Base-by-base conservation (phyloP, 2,797 vertebrate genomes). In the Tympanoctomys barrerae region DNA sequence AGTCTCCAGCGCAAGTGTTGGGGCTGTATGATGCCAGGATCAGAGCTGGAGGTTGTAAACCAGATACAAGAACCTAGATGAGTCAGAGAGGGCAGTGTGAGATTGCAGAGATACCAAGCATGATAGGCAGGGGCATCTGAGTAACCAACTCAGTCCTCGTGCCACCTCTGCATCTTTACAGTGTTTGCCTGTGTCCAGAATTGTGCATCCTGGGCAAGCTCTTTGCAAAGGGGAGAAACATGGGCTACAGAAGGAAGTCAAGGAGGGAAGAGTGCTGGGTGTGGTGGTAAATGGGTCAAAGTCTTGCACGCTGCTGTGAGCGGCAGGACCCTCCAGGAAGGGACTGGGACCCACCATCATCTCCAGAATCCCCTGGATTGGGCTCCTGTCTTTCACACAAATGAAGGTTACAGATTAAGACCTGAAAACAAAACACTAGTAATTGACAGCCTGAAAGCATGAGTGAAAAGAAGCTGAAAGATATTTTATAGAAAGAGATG, bases 111-210 rank as follows among this genome's bases (percentile, higher is more conserved):
- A 33, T 4, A 8, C 31, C 1, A 1, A 0, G 3, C 57, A 7
- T 8, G 5, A 11, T 4, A 7, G 39, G 11, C 0, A 12, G 13
- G 24, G 0, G 26, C 22, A 8, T 26, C 1, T 0, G 36, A 26
- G 46, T 4, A 26, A 3, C 26, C 12, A 26, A 6, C 24, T 8
- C 11, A 8, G 31, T 59, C 7, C 46, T 52, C 11, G 3, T 31
- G 28, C 22, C 46, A 42, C 62, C 82, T 28, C 9, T 31, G 0
- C 2, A 18, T 39, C 11, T 9, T 4, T 42, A 59, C 4, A 2
- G 8, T 12, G 21, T 14, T 52, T 18, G n/a, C 22, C 22, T 0
- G 54, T 2, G 39, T 6, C 52, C 59, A 26, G 13, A 52, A 2
- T 4, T 13, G 57, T n/a, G 61, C 54, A 31, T 2, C n/a, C 18